phyloP scores from a whole-genome alignment of 2,888 invertebrate genomes.

The Zonitis immaculata region DNA sequence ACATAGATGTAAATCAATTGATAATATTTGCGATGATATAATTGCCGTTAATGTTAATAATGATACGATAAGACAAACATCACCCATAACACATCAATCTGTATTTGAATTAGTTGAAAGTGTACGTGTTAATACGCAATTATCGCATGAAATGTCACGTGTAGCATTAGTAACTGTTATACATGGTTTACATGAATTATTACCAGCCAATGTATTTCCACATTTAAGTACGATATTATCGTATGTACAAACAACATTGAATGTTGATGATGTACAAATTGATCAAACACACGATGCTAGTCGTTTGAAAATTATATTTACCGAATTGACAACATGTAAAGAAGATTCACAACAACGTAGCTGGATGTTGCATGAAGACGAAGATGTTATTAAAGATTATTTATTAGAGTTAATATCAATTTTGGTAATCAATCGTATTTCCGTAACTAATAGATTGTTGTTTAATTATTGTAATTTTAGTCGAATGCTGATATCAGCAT shows the following conservation, averaged over 20 bases:
- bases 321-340: conserved; percentile 80
- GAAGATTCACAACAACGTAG: conserved; percentile 94
- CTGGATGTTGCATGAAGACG: conserved; percentile 94
- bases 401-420: conserved; percentile 78
- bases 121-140: conserved; percentile 76
- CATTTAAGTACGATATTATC: conserved; percentile 56
- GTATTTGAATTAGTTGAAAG: conserved; percentile 76
- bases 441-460: background rate
- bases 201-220: conserved; percentile 57
- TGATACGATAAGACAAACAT: conserved; percentile 37
- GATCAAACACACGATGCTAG: conserved; percentile 82
- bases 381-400: conserved; percentile 80
- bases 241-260: conserved; percentile 57
- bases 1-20: conserved; percentile 37
- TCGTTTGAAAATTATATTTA: conserved; percentile 75
- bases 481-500: conserved; percentile 89
- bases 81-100: conserved; percentile 52
- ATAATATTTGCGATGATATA: conserved; percentile 39
- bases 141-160: conserved; percentile 82
- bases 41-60: conserved; percentile 32
- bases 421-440: conserved; percentile 56
- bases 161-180: conserved; percentile 76
- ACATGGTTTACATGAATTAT: conserved; percentile 53
- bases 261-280: conserved; percentile 60
- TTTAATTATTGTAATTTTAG: conserved; percentile 54